A percentile compares a stretch with the other conserved stretches of the same genome.
These are phyloP conservation scores for Bombus huntii DNA, from an alignment of 1,140 invertebrate species.

Conservation along the genomic window DNA sequence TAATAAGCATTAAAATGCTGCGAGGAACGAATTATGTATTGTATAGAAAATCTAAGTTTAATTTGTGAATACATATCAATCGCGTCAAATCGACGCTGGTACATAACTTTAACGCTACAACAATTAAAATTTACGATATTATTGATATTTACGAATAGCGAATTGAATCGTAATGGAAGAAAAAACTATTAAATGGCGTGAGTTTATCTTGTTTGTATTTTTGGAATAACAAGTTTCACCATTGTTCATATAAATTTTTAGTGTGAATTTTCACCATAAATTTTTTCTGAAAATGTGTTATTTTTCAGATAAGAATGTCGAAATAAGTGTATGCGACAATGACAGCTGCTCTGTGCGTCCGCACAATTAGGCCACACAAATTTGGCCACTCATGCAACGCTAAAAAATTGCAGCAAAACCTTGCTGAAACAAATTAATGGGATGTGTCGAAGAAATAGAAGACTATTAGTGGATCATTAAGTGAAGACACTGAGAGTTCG, in stretches of 20 bases:
- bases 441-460: slow-evolving; percentile 70
- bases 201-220: neutral
- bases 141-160: no score
- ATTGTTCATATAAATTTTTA: neutral
- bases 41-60: neutral
- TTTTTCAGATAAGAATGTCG: neutral
- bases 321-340: neutral
- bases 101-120: neutral
- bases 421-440: slow-evolving; percentile 81
- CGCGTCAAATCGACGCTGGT: no score
- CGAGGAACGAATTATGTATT: no score
- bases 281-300: no score
- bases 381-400: slow-evolving; percentile 81
- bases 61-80: neutral
- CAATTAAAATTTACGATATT: neutral
- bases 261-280: no score
- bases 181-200: no score
- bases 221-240: neutral
- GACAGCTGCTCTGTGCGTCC: slow-evolving; percentile 82
- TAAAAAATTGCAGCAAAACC: slow-evolving; percentile 80
- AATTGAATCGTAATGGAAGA: neutral
- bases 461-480: slow-evolving; percentile 69
- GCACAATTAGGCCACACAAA: slow-evolving; percentile 74
- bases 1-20: neutral
- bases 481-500: slow-evolving; percentile 56